Base-by-base conservation (phyloP, 2,888 invertebrate species). In the Clostera curtula region DNA sequence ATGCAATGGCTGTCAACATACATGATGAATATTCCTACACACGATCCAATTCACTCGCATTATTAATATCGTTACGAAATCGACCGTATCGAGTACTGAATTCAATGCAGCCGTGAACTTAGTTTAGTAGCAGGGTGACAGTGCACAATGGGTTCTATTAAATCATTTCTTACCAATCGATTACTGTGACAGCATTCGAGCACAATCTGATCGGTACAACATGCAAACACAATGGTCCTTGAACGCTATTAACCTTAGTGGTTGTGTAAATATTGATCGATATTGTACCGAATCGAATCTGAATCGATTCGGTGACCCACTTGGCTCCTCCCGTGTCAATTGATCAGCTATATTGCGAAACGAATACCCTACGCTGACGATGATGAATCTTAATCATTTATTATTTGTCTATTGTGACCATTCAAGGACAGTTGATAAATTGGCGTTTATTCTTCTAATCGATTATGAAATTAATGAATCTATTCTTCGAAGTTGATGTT, bases 191-290 rank as follows among this genome's bases (percentile, higher is more conserved):
- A 55, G 47, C 48, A 48, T 42, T 46, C 44, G 46, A 45, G 42
- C 46, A 57, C 46, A 64, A 61, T 62, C 57, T 55, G 56, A 9
- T 14, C 21, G 4, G 14, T 14, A 18, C 18, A 8, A 7, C 18
- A 49, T 49, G 49, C 49, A 43, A 48, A 48, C 10, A 23, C 15
- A 23, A 49, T 43, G 42, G 64, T 69, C 79, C 79, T 77, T 80
- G 76, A 75, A 70, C 68, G 60, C 49, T 42, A 70, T 73, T 71
- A 73, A 67, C 66, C 65, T 56, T 43, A 41, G 47, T 52, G 36
- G 57, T 74, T 74, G 66, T 58, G 68, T 64, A 73, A 72, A 44
- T 12, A 27, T 26, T 27, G 33, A 56, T 59, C 60, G 65, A 67
- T 67, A 61, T 63, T 66, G 65, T 63, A 53, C 61, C 60, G 65